A percentile compares a stretch with the other conserved stretches of the same genome.
These are phyloP conservation scores for Cryptophagus acutangulus DNA, from an alignment of 2,888 invertebrate genomes.

Conservation along the genomic window DNA sequence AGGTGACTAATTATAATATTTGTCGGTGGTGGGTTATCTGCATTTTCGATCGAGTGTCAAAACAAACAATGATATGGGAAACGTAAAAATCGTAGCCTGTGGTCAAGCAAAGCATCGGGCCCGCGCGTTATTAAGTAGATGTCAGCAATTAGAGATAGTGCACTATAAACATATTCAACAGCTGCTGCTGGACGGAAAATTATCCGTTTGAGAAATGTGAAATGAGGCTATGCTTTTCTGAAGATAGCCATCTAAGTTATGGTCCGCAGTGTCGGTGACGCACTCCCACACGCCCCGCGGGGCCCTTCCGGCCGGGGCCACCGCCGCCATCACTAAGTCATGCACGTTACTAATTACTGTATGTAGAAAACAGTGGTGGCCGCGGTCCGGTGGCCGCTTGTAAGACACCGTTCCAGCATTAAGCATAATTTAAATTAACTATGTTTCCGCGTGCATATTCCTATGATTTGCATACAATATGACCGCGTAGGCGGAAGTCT, in stretches of 20 bases:
- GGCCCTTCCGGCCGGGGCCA: conserved; percentile 47
- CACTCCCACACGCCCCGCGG: conserved; percentile 46
- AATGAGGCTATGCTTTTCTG: conserved; percentile 42
- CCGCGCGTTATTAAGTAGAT: conserved; percentile 43
- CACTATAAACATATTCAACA: conserved; percentile 45
- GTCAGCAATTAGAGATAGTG: conserved; percentile 40
- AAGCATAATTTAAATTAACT: conserved; percentile 33
- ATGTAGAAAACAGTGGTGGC: conserved; percentile 22
- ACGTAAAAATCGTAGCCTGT: no score
- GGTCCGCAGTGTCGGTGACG: conserved; percentile 43
- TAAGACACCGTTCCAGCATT: conserved; percentile 36
- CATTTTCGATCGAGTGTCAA: no score
- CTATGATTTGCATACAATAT: conserved; percentile 36
- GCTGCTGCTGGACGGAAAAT: conserved; percentile 46
- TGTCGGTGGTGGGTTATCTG: no score
- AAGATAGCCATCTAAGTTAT: conserved; percentile 47
- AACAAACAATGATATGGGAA: no score
- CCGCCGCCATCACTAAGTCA: conserved; percentile 38
- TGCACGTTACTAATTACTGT: conserved; percentile 27
- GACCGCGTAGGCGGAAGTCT: conserved; percentile 35
- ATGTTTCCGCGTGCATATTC: conserved; percentile 35
- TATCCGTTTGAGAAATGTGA: conserved; percentile 44
- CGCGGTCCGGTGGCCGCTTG: conserved; percentile 29
- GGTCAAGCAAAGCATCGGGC: no score
- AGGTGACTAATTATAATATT: no score